Conservation (phyloP, 2,888 invertebrate genomes). For the Scaptomyza reducta region DNA sequence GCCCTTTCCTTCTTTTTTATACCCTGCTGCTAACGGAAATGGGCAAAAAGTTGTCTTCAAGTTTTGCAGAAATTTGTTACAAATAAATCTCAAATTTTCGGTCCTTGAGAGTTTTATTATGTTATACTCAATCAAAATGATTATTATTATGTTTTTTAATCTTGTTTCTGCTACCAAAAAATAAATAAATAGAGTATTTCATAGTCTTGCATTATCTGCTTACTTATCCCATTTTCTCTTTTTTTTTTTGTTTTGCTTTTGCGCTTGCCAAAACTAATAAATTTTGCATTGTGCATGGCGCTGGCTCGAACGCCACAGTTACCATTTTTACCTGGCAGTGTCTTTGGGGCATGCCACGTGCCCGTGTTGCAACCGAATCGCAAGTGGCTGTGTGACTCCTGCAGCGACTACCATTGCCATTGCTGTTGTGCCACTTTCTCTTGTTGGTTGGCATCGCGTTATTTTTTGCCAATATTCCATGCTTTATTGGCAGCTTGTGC, state of each 20-base stretch:
- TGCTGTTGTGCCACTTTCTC: conserved; percentile 1
- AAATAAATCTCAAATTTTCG: too few relatives aligned
- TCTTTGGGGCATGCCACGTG: conserved; percentile 39
- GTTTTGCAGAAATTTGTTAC: neutral
- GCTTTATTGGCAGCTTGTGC: conserved; percentile 52
- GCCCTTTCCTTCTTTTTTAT: neutral
- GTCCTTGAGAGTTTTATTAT: too few relatives aligned
- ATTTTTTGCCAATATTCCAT: conserved; percentile 64
- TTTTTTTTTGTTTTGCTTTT: conserved; percentile 3
- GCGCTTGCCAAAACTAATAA: conserved; percentile 69
- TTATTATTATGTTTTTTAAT: too few relatives aligned
- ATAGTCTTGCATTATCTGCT: neutral
- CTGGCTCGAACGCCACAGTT: conserved; percentile 50
- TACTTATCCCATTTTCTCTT: neutral
- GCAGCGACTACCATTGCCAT: conserved; percentile 13
- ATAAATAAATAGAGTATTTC: neutral
- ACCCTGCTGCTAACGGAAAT: neutral
- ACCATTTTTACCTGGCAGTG: conserved; percentile 56
- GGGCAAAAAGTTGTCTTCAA: neutral
- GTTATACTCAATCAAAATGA: too few relatives aligned
- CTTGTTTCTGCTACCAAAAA: too few relatives aligned
- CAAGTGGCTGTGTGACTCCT: conserved; percentile 21
- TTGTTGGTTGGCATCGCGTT: conserved; percentile 42
- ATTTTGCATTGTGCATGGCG: conserved; percentile 69
- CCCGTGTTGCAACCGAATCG: conserved; percentile 23